Evolutionary conservation across 2,113 vertebrate species (phyloP).

Genomic region (Halcyon malimbica): DNA sequence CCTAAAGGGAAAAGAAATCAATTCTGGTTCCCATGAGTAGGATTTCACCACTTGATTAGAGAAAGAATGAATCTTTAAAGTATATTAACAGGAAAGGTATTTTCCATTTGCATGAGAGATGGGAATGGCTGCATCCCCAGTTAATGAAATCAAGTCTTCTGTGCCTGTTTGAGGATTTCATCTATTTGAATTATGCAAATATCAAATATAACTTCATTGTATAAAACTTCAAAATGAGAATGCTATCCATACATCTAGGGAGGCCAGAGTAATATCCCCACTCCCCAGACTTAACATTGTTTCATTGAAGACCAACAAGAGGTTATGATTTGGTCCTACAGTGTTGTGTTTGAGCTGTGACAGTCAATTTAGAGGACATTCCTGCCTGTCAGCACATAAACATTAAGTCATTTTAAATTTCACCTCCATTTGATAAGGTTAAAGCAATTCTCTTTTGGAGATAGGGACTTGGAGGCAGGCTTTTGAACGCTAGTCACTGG

Average conservation of each 20-base stretch:
- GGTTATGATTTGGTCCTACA: conserved; percentile 17
- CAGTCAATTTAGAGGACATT: conserved; percentile 42
- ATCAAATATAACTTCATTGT: conserved; percentile 41
- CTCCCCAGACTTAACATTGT: conserved; percentile 8
- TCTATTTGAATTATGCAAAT: conserved; percentile 62
- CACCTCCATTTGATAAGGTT: conserved; percentile 51
- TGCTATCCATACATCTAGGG: background rate
- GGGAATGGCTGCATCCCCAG: conserved; percentile 47
- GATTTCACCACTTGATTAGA: conserved; percentile 60
- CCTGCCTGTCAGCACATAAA: conserved; percentile 54
- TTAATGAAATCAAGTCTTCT: conserved; percentile 64
- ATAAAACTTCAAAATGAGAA: conserved; percentile 49
- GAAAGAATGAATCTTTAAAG: conserved; percentile 56
- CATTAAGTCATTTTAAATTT: conserved; percentile 52
- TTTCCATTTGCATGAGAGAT: conserved; percentile 42
- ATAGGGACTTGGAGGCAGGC: background rate
- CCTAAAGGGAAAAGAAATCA: conserved; percentile 59
- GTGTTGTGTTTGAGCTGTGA: background rate
- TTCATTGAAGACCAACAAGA: conserved; percentile 27
- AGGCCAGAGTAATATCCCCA: background rate
- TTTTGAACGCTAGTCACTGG: background rate
- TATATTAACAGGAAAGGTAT: conserved; percentile 56
- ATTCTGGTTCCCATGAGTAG: conserved; percentile 54
- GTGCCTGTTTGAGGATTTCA: conserved; percentile 50
- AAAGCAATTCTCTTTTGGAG: conserved; percentile 44